Base-by-base conservation (phyloP, 2,113 vertebrate species). In the Poecilia latipinna region DNA sequence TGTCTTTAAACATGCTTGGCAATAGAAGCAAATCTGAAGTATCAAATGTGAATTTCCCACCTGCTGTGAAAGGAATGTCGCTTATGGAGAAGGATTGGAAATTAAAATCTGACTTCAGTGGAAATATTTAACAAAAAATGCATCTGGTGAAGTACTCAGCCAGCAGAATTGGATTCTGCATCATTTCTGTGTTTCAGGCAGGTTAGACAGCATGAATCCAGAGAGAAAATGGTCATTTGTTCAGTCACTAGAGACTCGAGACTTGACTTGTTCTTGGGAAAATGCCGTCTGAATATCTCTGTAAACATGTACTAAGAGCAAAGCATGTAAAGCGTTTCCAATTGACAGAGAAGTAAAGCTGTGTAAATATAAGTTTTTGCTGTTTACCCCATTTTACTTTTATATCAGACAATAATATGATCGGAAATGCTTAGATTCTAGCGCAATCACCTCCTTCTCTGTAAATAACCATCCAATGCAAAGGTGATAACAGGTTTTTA, bases 1-100 rank as follows among this genome's bases (percentile, higher is more conserved):
- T 91, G 89, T 81, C 75, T 90, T 86, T 84, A 85, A 85, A 85
- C 78, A 66, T 78, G 78, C 77, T 60, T 13, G 80, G 81, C 75
- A 86, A 86, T 61, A 65, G 48, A 86, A 78, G 80, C 28, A 83
- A 84, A 63, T 80, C 57, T 68, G 65, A 71, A 82, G 77, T 76
- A 80, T 72, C 76, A 80, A 78, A 66, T 70, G 68, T 68, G 51
- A 54, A 44, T 80, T 82, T 78, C 78, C 74, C 62, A 69, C 44
- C 42, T 73, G 12, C 75, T 61, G 29, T 65, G 57, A 65, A 32
- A 61, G 54, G 26, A 32, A 26, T 12, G 4, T 37, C 3, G 2
- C 1, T 37, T 1, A 65, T 24, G 48, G 12, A 54, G 3, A n/a
- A 57, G 51, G n/a, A 8, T 24, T 57, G 24, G 8, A 57, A 57